Conservation (phyloP, 2,113 vertebrate species). For the Scomber scombrus region DNA sequence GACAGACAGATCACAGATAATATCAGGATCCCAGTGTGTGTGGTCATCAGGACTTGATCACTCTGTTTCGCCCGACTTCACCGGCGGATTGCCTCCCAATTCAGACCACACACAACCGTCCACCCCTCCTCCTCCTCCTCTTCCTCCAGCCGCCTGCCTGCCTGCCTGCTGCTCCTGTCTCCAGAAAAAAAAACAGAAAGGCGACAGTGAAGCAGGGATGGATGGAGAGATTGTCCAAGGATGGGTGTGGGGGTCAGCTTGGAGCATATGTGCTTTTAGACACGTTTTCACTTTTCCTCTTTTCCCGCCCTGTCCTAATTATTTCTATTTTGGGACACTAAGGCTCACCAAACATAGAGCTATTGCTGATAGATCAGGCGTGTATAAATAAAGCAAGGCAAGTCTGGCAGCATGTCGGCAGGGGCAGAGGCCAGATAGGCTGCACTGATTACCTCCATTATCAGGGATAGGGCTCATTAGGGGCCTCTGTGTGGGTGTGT, state of each 20-base stretch:
- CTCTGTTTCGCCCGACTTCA: constrained; percentile 69
- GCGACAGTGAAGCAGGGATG: constrained; percentile 56
- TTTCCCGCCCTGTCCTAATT: constrained; percentile 85
- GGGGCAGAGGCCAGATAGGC: constrained; percentile 79
- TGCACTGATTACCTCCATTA: constrained; percentile 81
- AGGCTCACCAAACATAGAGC: constrained; percentile 81
- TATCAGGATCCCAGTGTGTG: constrained; percentile 61
- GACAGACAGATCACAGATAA: constrained; percentile 36
- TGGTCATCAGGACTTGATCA: constrained; percentile 62
- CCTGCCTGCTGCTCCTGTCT: constrained; percentile 42
- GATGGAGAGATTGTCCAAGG: constrained; percentile 61
- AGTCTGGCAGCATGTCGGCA: constrained; percentile 72
- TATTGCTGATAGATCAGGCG: constrained; percentile 79
- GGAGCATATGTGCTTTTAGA: constrained; percentile 72
- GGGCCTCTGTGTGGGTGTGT: constrained; percentile 49
- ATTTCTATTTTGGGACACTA: constrained; percentile 79
- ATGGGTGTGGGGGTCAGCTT: constrained; percentile 28
- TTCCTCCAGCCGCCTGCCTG: neutral
- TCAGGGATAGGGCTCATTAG: constrained; percentile 69
- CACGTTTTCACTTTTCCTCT: constrained; percentile 87
- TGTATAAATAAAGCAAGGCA: constrained; percentile 80
- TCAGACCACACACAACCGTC: constrained; percentile 62
- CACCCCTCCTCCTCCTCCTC: neutral
- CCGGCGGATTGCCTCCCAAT: constrained; percentile 63
- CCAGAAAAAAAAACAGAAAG: constrained; percentile 64